Conservation (phyloP, 2,113 vertebrate genomes). For the Azemiops feae region DNA sequence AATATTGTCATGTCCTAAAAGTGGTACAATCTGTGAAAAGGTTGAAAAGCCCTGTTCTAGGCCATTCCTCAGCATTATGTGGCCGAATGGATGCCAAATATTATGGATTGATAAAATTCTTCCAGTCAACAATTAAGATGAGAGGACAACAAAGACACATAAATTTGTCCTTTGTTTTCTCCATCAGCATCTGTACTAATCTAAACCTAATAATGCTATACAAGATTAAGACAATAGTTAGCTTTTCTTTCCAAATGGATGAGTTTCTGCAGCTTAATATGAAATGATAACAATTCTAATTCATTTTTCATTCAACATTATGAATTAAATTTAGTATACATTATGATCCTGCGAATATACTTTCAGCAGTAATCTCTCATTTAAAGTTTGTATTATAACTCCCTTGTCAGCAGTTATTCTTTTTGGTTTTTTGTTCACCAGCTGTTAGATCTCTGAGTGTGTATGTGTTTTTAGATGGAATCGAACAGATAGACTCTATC, state of each 20-base stretch:
- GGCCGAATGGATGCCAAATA: not conserved
- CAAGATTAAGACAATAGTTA: not conserved
- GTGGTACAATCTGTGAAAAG: no score
- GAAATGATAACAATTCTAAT: not conserved
- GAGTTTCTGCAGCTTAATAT: not conserved
- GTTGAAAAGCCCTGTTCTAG: no score
- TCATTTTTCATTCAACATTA: slow-evolving; percentile 5
- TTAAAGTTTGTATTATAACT: slow-evolving; percentile 10
- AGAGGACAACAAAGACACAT: not conserved
- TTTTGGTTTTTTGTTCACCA: not conserved
- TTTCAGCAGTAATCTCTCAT: not conserved
- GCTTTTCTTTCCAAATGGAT: not conserved
- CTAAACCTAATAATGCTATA: not conserved
- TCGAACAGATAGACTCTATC: not conserved
- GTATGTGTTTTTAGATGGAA: not conserved
- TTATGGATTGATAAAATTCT: not conserved
- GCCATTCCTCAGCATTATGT: not conserved
- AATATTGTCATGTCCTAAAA: no score
- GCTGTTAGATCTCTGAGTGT: not conserved
- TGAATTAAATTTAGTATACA: slow-evolving; percentile 3
- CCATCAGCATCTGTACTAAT: not conserved
- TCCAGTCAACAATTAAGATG: not conserved
- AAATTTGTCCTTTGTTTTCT: not conserved
- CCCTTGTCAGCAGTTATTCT: not conserved
- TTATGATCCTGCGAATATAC: not conserved